These are phyloP conservation scores for Pogonomyrmex californicus DNA, from an alignment of 1,140 invertebrate species.

Conservation along the genomic window DNA sequence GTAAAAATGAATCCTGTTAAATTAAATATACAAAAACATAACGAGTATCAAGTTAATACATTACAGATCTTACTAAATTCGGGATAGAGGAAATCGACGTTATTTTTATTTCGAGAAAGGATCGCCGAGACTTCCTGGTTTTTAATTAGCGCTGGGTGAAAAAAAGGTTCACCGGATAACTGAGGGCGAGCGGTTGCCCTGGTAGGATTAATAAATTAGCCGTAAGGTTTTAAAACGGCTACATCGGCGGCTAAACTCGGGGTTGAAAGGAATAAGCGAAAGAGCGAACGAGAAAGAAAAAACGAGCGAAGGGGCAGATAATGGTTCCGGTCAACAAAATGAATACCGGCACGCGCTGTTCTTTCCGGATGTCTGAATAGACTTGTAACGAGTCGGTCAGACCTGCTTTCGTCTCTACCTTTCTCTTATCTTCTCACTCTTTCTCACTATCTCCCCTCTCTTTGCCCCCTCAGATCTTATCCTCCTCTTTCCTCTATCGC, in stretches of 20 bases:
- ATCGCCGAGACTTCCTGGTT: slow-evolving; percentile 64
- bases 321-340: slow-evolving; percentile 85
- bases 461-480: slow-evolving; percentile 45
- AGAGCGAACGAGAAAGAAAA: slow-evolving; percentile 19
- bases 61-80: slow-evolving; percentile 17
- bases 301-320: slow-evolving; percentile 73
- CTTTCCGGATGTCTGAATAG: slow-evolving; percentile 86
- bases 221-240: slow-evolving; percentile 81
- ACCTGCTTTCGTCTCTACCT: slow-evolving; percentile 57
- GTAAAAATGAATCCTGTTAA: background rate
- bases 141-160: slow-evolving; percentile 72
- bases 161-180: slow-evolving; percentile 72
- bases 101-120: slow-evolving; percentile 53
- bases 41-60: background rate
- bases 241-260: slow-evolving; percentile 73
- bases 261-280: slow-evolving; percentile 33
- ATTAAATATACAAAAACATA: background rate
- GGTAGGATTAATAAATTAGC: slow-evolving; percentile 84
- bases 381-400: slow-evolving; percentile 86
- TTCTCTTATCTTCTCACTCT: slow-evolving; percentile 11
- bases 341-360: slow-evolving; percentile 85
- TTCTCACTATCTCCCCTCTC: slow-evolving; percentile 10
- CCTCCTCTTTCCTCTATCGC: slow-evolving; percentile 39
- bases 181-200: slow-evolving; percentile 67
- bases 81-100: slow-evolving; percentile 14